phyloP scores from a whole-genome alignment of 2,797 vertebrate species.

The Pteropus rufus region DNA sequence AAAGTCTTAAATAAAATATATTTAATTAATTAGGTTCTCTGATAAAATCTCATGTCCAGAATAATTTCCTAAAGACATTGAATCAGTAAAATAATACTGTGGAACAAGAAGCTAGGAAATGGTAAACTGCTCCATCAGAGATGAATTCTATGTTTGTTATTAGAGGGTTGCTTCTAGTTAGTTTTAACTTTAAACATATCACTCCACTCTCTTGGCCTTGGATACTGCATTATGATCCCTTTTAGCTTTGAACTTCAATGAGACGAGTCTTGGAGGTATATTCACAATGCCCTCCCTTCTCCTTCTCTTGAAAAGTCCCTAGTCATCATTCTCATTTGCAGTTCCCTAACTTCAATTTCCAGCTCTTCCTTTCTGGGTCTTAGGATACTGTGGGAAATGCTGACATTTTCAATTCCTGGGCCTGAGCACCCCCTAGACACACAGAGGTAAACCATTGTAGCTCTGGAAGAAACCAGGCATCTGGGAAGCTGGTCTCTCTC shows the following conservation, averaged over 20 bases:
- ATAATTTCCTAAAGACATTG: neutral
- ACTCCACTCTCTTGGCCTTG: neutral
- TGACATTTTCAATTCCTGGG: constrained; percentile 27
- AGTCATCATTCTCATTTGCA: neutral
- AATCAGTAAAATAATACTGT: neutral
- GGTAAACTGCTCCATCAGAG: neutral
- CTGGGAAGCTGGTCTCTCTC: neutral
- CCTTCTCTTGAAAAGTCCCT: neutral
- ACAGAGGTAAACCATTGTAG: neutral
- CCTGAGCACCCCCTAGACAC: constrained; percentile 60
- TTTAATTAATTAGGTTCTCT: neutral
- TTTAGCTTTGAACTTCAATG: neutral
- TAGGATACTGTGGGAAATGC: neutral
- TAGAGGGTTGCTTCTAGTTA: neutral
- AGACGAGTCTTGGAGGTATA: neutral
- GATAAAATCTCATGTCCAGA: constrained; percentile 4
- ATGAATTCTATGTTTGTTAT: neutral
- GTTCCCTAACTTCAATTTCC: neutral
- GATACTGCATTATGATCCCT: neutral
- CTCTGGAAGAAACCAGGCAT: neutral
- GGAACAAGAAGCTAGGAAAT: neutral
- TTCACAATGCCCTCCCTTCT: neutral
- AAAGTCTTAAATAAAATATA: neutral
- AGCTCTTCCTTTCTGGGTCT: neutral
- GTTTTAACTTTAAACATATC: neutral